phyloP scores from a whole-genome alignment of 2,113 vertebrate species.

The Nanorana parkeri region DNA sequence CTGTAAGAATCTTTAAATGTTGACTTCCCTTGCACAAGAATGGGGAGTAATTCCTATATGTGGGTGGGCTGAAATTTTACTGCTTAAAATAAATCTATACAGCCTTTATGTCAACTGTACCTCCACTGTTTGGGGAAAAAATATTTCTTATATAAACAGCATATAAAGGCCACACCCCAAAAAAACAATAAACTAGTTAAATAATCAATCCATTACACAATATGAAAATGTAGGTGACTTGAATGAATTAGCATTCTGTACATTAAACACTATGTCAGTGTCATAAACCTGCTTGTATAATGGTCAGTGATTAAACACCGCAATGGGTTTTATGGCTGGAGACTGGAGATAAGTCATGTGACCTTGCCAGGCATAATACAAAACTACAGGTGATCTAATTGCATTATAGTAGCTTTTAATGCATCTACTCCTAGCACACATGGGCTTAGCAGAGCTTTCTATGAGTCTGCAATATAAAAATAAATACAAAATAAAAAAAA shows the following conservation, averaged over 20 bases:
- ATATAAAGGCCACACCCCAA: not conserved
- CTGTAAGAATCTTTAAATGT: not conserved
- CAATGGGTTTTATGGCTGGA: not conserved
- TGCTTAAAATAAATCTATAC: not conserved
- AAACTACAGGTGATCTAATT: slow-evolving; percentile 50
- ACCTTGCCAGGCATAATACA: slow-evolving; percentile 1
- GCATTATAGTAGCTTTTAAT: slow-evolving; percentile 16
- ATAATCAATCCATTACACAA: not conserved
- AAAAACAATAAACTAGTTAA: not conserved
- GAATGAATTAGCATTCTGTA: not conserved
- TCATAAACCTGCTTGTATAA: not conserved
- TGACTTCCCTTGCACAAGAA: not conserved
- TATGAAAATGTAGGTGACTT: not conserved
- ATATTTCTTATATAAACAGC: not conserved
- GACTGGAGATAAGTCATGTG: slow-evolving; percentile 18
- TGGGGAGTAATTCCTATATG: not conserved
- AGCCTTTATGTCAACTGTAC: not conserved
- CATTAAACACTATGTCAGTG: slow-evolving; percentile 8
- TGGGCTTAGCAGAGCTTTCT: not conserved
- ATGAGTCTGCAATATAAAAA: not conserved
- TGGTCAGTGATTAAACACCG: slow-evolving; percentile 37
- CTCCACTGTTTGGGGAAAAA: no score
- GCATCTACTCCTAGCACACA: not conserved
- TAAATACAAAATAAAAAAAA: not conserved
- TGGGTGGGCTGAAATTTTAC: not conserved